A percentile compares a stretch with the other conserved stretches of the same genome.
phyloP scores from a whole-genome alignment of 2,113 vertebrate species.

The Grallaria varia region DNA sequence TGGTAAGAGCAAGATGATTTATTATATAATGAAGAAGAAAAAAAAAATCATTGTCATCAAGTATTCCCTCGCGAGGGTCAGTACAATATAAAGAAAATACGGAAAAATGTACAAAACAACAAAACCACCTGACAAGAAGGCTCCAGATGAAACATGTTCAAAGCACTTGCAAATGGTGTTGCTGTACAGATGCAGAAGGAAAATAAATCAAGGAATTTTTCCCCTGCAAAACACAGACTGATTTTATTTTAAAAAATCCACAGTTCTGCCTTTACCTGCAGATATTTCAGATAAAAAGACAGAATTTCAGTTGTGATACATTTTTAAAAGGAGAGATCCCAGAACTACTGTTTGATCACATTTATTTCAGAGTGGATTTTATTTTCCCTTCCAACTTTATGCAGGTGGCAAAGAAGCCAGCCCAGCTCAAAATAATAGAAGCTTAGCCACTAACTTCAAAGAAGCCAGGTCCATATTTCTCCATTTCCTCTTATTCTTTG shows the following conservation, averaged over 20 bases:
- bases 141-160: slow-evolving; percentile 35
- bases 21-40: slow-evolving; percentile 33
- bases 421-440: neutral
- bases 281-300: neutral
- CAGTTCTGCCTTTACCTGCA: neutral
- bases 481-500: neutral
- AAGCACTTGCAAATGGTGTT: slow-evolving; percentile 47
- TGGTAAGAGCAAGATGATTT: slow-evolving; percentile 60
- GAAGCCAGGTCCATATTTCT: neutral
- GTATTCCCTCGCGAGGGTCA: slow-evolving; percentile 30
- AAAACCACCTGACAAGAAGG: slow-evolving; percentile 51
- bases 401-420: neutral
- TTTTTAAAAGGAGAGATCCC: neutral
- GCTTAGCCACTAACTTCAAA: neutral
- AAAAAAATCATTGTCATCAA: slow-evolving; percentile 21
- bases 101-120: slow-evolving; percentile 60
- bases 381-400: neutral
- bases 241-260: neutral
- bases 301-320: neutral
- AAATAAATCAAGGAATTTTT: slow-evolving; percentile 2
- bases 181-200: slow-evolving; percentile 27
- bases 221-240: neutral
- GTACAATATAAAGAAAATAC: slow-evolving; percentile 52
- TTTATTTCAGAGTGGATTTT: neutral
- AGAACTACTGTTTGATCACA: neutral